Evolutionary conservation across 2,113 vertebrate genomes (phyloP), one percentile per base, ranked within the genome.

Genomic region (Cyanoderma ruficeps): DNA sequence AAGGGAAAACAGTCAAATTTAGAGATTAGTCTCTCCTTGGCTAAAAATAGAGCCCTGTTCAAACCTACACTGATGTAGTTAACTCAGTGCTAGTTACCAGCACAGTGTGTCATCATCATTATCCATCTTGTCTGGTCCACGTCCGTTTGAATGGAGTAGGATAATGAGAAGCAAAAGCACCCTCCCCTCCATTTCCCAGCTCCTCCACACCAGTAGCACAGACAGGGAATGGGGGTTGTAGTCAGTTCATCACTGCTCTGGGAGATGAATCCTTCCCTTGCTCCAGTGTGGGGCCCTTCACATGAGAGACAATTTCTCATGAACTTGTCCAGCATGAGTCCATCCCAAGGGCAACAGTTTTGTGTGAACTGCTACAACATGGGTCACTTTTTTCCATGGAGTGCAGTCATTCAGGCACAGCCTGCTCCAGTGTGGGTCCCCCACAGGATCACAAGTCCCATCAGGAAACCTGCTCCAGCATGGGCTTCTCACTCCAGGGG

Each of bases 241-340:
- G 6, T 39, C 37, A 25, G 44, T n/a, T 52, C 0, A 0, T 46
- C 52, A 52, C 8, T 67, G 5, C 39, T 53, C 19, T 46, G 33
- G 28, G 33, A 39, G 13, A 52, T 9, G 2, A 39, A 22, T 19
- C 23, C 15, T 59, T 13, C 13, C 18, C 27, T 16, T 67, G 13
- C 37, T 39, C 10, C 4, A 3, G 5, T 10, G 5, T 39, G 52
- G 23, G 8, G 7, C 15, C 6, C 15, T 24, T 52, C 27, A 37
- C 33, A 44, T 0, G 0, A 18, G 35, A 72, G 18, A 42, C 6
- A 20, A 28, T 3, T 37, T 8, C 19, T 13, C 2, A 2, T 5
- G 4, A 74, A 7, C 10, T 67, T 33, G 42, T 65, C 33, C 13
- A 13, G 13, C 11, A 7, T 31, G 37, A 59, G 11, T 35, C 17